Evolutionary conservation across 2,888 invertebrate genomes (phyloP).

Genomic region (Antheraea assamensis): DNA sequence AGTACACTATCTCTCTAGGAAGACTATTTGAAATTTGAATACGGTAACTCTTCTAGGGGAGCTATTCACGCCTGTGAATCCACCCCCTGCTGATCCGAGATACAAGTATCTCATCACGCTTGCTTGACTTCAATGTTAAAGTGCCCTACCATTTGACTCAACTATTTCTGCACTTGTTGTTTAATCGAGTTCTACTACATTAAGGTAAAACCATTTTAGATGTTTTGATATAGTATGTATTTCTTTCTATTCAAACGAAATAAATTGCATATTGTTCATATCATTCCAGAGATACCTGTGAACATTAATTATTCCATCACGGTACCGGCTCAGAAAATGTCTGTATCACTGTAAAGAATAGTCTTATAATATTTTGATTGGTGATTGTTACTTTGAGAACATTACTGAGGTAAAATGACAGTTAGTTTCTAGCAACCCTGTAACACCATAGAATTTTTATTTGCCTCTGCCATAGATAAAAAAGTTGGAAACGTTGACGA

Average conservation of each 20-base stretch:
- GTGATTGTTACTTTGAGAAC: background rate
- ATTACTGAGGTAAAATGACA: background rate
- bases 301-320: background rate
- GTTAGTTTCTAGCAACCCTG: background rate
- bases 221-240: background rate
- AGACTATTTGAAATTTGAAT: no score
- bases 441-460: background rate
- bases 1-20: no score
- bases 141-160: no score
- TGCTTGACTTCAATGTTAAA: no score
- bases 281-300: background rate
- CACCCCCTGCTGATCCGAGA: no score
- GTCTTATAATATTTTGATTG: background rate
- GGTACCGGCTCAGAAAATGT: background rate
- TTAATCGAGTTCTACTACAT: no score
- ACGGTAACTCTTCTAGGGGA: no score
- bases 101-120: no score
- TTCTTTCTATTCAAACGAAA: background rate
- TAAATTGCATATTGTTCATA: background rate
- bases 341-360: background rate
- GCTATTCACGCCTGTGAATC: no score
- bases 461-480: slow-evolving; percentile 15
- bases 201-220: background rate
- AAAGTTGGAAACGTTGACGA: slow-evolving; percentile 44
- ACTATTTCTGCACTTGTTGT: no score